Conservation (phyloP, 2,888 invertebrate genomes). For the Sphinx pinastri region DNA sequence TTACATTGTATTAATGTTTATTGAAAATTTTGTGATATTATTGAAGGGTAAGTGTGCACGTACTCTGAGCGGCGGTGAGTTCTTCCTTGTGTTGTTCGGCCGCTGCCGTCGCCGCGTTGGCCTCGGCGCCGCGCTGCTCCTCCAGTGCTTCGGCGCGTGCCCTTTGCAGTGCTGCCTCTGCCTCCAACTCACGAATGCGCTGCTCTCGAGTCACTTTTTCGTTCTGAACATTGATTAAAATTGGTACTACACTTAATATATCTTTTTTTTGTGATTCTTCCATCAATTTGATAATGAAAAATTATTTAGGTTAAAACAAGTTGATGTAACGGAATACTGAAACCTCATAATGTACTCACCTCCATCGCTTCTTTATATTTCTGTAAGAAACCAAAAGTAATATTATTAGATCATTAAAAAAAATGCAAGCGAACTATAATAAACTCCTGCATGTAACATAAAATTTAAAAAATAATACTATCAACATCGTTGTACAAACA, state of each 20-base stretch:
- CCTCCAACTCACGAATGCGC: slow-evolving; percentile 77
- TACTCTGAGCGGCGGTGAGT: slow-evolving; percentile 75
- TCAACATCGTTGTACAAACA: too few species aligned
- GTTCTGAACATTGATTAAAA: slow-evolving; percentile 45
- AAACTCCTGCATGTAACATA: too few species aligned
- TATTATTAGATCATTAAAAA: not conserved
- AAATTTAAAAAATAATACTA: too few species aligned
- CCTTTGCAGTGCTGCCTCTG: slow-evolving; percentile 64
- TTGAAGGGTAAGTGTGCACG: slow-evolving; percentile 33
- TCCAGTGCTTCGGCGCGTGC: slow-evolving; percentile 69
- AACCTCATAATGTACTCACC: slow-evolving; percentile 50
- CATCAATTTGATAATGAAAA: too few species aligned
- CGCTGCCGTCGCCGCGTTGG: slow-evolving; percentile 53
- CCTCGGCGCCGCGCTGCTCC: slow-evolving; percentile 65
- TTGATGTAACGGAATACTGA: not conserved
- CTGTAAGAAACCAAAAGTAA: slow-evolving; percentile 60
- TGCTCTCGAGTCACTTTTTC: slow-evolving; percentile 76
- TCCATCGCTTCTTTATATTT: slow-evolving; percentile 80
- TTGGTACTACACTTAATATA: too few species aligned
- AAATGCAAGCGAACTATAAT: too few species aligned
- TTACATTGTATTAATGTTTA: slow-evolving; percentile 24
- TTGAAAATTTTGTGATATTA: not conserved
- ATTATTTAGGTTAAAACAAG: too few species aligned
- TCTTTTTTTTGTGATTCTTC: too few species aligned
- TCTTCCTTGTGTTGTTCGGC: slow-evolving; percentile 75